These are phyloP conservation scores for Ariopsis seemanni DNA, from an alignment of 2,113 vertebrate species.

Conservation along the genomic window DNA sequence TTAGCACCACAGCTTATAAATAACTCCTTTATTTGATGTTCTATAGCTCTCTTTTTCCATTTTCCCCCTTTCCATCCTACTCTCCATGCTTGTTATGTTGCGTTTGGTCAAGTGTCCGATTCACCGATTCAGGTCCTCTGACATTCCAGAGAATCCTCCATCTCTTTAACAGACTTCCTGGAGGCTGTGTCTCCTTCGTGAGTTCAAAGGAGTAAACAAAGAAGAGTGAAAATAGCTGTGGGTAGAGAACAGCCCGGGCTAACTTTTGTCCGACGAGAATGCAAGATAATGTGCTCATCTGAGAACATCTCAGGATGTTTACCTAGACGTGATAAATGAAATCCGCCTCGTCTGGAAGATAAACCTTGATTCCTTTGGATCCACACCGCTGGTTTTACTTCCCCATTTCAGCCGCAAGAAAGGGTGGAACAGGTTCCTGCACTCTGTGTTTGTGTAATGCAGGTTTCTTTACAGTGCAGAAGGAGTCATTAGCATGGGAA, in stretches of 20 bases:
- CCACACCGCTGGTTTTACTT: neutral
- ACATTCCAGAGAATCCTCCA: neutral
- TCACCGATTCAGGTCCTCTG: conserved; percentile 5
- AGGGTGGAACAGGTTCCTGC: neutral
- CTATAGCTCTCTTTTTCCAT: conserved; percentile 19
- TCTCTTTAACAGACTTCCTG: conserved; percentile 14
- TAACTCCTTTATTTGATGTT: conserved; percentile 14
- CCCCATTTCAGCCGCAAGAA: neutral
- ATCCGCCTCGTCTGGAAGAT: conserved; percentile 6
- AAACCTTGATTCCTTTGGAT: conserved; percentile 1
- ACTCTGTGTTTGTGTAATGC: neutral
- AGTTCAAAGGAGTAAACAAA: conserved; percentile 24
- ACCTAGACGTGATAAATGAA: conserved; percentile 20
- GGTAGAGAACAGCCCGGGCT: neutral
- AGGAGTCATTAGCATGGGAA: neutral
- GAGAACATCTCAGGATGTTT: conserved; percentile 41
- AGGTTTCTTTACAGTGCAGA: neutral
- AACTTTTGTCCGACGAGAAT: conserved; percentile 5
- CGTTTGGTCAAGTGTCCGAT: neutral
- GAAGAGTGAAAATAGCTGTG: conserved; percentile 3
- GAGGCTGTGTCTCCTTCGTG: neutral
- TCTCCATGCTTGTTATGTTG: neutral
- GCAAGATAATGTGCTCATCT: conserved; percentile 34
- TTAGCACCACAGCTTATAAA: conserved; percentile 28
- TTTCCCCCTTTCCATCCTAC: neutral